phyloP scores from a whole-genome alignment of 2,888 invertebrate genomes.

The Lochmaea capreae region DNA sequence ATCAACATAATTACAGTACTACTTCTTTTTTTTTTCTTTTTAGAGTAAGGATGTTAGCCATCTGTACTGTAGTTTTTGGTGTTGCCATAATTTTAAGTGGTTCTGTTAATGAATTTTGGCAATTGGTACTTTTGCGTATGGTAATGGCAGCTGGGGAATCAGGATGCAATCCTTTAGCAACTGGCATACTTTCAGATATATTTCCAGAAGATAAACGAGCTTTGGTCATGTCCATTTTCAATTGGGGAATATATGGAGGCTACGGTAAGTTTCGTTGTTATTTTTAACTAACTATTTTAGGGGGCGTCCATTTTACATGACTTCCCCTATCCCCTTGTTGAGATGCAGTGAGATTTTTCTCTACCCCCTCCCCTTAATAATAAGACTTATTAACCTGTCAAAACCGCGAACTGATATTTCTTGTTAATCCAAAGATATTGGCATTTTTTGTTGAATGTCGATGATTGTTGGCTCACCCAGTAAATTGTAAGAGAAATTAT shows the following conservation, averaged over 20 bases:
- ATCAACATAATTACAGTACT: not conserved
- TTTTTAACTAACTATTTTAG: no score
- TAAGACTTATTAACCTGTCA: not conserved
- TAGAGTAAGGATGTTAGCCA: conserved; percentile 78
- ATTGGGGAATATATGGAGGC: conserved; percentile 96
- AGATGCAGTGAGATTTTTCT: no score
- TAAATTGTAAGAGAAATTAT: not conserved
- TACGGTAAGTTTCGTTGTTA: conserved; percentile 71
- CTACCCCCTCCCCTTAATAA: no score
- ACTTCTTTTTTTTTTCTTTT: conserved; percentile 14
- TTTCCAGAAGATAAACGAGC: conserved; percentile 86
- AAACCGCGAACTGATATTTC: no score
- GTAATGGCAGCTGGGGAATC: conserved; percentile 73
- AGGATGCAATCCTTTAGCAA: conserved; percentile 88
- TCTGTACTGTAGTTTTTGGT: conserved; percentile 85
- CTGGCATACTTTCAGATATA: conserved; percentile 84
- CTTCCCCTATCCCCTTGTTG: no score
- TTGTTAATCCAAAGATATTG: no score
- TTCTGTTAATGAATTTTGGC: conserved; percentile 88
- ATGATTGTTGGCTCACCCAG: no score
- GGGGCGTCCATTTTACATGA: no score
- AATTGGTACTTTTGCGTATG: conserved; percentile 77
- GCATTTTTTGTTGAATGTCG: no score
- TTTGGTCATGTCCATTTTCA: conserved; percentile 91
- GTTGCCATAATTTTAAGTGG: conserved; percentile 89